Percentiles rank a stretch among this genome's conserved stretches.
phyloP scores from a whole-genome alignment of 2,113 vertebrate species.

The Collichthys lucidus region DNA sequence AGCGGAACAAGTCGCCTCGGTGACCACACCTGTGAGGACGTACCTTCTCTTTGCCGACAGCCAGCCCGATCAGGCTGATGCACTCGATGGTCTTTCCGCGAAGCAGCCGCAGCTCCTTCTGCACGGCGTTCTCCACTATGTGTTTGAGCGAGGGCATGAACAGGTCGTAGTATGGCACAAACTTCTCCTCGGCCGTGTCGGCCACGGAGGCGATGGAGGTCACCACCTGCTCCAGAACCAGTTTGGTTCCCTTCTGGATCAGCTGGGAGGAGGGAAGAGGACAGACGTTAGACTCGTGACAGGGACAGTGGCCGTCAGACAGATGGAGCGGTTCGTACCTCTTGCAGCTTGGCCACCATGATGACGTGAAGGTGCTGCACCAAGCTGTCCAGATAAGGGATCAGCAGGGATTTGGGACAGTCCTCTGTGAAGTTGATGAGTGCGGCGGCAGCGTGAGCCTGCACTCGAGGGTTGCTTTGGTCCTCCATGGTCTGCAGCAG shows the following conservation, averaged over 20 bases:
- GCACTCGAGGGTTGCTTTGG: conserved; percentile 95
- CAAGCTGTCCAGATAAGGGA: conserved; percentile 94
- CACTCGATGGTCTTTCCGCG: conserved; percentile 98
- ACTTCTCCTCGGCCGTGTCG: conserved; percentile 98
- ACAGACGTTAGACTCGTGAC: background rate
- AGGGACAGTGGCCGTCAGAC: background rate
- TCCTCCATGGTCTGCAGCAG: conserved; percentile 98
- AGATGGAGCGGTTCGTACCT: conserved; percentile 81
- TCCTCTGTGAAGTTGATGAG: conserved; percentile 99
- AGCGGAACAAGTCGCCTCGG: background rate
- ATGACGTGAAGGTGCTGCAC: conserved; percentile 97
- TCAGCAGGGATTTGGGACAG: conserved; percentile 94
- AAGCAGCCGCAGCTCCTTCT: conserved; percentile 95
- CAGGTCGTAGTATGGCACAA: conserved; percentile 97
- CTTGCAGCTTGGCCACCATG: conserved; percentile 97
- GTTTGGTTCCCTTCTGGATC: conserved; percentile 97
- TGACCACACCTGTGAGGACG: fast-evolving
- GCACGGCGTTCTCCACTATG: conserved; percentile 97
- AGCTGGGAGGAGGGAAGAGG: conserved; percentile 80
- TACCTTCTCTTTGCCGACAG: conserved; percentile 98
- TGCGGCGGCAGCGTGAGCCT: conserved; percentile 96
- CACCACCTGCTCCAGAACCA: conserved; percentile 99
- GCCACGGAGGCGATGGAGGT: conserved; percentile 99
- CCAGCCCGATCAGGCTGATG: conserved; percentile 98
- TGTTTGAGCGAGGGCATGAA: conserved; percentile 99